A percentile compares a stretch with the other conserved stretches of the same genome.
Evolutionary conservation across 1,140 invertebrate genomes (phyloP).

Genomic region (Papilio aristodemus): DNA sequence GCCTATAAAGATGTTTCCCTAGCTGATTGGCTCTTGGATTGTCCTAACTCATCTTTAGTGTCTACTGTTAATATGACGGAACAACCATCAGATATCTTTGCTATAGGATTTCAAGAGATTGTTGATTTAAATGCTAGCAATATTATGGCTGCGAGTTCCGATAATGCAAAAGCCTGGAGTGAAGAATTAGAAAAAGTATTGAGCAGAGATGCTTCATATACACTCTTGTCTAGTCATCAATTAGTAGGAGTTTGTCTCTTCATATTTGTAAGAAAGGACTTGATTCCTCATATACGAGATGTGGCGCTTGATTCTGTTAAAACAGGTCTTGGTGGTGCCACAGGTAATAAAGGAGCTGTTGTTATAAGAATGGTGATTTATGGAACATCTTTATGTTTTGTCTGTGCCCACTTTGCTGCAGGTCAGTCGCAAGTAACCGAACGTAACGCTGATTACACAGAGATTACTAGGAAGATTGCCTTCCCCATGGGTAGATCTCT

Average conservation of each 20-base stretch:
- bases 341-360: conserved; percentile 98
- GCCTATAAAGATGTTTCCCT: conserved; percentile 97
- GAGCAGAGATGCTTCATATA: conserved; percentile 93
- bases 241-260: conserved; percentile 99
- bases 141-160: conserved; percentile 97
- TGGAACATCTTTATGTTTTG: conserved; percentile 97
- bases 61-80: conserved; percentile 80
- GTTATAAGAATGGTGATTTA: conserved; percentile 95
- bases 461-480: conserved; percentile 95
- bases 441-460: conserved; percentile 97
- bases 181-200: conserved; percentile 96
- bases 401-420: conserved; percentile 99
- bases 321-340: conserved; percentile 97
- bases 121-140: conserved; percentile 99
- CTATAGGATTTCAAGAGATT: conserved; percentile 99
- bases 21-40: conserved; percentile 96
- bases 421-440: conserved; percentile 98
- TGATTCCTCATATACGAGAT: conserved; percentile 93
- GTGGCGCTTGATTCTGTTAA: conserved; percentile 97
- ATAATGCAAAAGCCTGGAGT: conserved; percentile 98
- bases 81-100: conserved; percentile 94
- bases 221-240: conserved; percentile 96
- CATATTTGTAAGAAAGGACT: conserved; percentile 93
- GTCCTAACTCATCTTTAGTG: conserved; percentile 81
- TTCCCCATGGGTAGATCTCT: conserved; percentile 97